These are phyloP conservation scores for Prolemur simus DNA, from an alignment of 2,113 vertebrate species.

Conservation along the genomic window DNA sequence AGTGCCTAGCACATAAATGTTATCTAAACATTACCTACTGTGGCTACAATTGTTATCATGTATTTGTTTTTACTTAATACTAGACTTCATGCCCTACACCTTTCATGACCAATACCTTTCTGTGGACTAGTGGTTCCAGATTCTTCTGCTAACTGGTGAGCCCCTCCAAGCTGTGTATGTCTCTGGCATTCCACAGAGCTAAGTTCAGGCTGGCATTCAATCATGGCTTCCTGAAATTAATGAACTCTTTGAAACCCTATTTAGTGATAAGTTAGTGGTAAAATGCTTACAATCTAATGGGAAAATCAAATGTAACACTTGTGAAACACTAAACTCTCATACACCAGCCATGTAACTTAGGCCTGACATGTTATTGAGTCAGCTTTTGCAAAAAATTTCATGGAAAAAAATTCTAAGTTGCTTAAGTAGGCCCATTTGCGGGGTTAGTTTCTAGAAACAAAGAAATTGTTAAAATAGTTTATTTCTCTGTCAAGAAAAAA, in stretches of 20 bases:
- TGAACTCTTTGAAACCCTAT: slow-evolving; percentile 28
- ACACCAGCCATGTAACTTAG: neutral
- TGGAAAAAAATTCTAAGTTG: neutral
- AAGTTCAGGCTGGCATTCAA: neutral
- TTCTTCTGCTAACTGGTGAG: neutral
- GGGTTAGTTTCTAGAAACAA: slow-evolving; percentile 33
- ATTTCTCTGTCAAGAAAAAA: slow-evolving; percentile 28
- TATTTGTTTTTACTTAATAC: neutral
- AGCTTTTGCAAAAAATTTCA: neutral
- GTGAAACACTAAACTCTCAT: neutral
- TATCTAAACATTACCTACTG: neutral
- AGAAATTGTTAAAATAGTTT: slow-evolving; percentile 25
- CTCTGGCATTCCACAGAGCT: neutral
- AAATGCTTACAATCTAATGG: slow-evolving; percentile 3
- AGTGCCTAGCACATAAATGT: neutral
- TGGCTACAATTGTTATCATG: neutral
- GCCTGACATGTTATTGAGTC: neutral
- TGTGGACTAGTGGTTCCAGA: neutral
- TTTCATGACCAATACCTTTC: neutral
- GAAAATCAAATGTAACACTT: neutral
- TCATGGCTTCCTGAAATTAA: neutral
- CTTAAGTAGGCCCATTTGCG: neutral
- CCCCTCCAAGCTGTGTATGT: neutral
- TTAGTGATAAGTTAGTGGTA: neutral
- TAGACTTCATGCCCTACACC: neutral